Evolutionary conservation across 2,113 vertebrate genomes (phyloP).

Genomic region (Forbesichthys agassizii): DNA sequence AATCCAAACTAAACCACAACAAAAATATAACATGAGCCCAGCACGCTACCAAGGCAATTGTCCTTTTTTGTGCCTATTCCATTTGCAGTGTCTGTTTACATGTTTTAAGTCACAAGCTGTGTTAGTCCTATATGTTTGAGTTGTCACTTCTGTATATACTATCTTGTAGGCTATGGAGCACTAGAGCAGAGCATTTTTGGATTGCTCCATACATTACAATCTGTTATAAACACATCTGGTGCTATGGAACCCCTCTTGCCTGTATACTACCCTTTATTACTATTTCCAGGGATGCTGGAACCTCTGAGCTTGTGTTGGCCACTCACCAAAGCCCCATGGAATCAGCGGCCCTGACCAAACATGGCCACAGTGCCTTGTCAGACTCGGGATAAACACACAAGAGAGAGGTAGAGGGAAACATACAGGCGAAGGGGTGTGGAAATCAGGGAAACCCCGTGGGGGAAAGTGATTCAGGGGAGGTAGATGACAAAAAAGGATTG

Average conservation of each 20-base stretch:
- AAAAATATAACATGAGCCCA: too few relatives aligned
- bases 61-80: too few relatives aligned
- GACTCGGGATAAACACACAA: conserved; percentile 72
- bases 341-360: conserved; percentile 76
- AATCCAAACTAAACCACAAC: too few relatives aligned
- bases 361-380: conserved; percentile 73
- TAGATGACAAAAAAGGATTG: neutral
- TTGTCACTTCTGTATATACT: conserved; percentile 4
- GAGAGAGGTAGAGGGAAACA: conserved; percentile 40
- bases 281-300: conserved; percentile 65
- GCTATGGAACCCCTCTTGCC: conserved; percentile 27
- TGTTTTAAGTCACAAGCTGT: neutral
- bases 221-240: conserved; percentile 47
- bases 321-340: conserved; percentile 60
- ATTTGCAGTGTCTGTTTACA: too few relatives aligned
- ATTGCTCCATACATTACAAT: conserved; percentile 8
- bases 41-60: too few relatives aligned
- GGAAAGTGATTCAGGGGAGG: conserved; percentile 35
- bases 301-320: conserved; percentile 51
- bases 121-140: neutral
- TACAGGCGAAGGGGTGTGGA: conserved; percentile 31
- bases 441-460: conserved; percentile 25
- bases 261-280: conserved; percentile 60
- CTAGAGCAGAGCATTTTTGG: conserved; percentile 12
- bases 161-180: neutral